Evolutionary conservation across 2,888 invertebrate species (phyloP).

Genomic region (Strigamia maritima): DNA sequence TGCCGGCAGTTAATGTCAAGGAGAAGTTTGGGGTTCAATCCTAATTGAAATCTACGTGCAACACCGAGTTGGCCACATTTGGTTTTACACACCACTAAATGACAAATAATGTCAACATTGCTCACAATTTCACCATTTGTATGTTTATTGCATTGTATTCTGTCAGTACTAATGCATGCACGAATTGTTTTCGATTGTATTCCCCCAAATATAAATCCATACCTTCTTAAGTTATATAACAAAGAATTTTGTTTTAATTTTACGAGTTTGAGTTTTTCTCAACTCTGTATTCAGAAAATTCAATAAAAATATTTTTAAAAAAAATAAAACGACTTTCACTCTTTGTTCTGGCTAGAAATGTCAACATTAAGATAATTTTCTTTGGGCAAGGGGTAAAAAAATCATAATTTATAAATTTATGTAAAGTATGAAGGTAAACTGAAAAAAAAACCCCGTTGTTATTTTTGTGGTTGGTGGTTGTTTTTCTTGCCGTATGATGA

Average conservation of each 20-base stretch:
- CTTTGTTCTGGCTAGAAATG: no score
- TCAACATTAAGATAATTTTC: no score
- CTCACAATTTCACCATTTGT: conserved; percentile 17
- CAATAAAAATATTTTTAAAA: no score
- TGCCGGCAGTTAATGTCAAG: conserved; percentile 25
- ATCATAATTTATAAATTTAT: not conserved
- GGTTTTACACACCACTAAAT: conserved; percentile 26
- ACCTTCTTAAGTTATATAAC: not conserved
- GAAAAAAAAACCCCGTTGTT: conserved; percentile 9
- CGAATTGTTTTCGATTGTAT: not conserved
- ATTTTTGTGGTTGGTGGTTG: conserved; percentile 7
- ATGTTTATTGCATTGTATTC: conserved; percentile 1
- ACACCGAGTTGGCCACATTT: conserved; percentile 27
- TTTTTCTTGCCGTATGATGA: conserved; percentile 26
- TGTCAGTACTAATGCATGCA: not conserved
- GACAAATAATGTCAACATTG: conserved; percentile 27
- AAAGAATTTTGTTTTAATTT: no score
- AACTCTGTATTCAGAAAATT: no score
- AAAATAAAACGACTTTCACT: no score
- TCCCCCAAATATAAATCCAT: not conserved
- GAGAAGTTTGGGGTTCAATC: conserved; percentile 21
- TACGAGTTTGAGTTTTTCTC: no score
- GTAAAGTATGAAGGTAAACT: not conserved
- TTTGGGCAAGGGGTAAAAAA: no score
- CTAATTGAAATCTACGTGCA: conserved; percentile 27